Base-by-base conservation (phyloP, 1,140 invertebrate species). In the Neodiprion pinetum region DNA sequence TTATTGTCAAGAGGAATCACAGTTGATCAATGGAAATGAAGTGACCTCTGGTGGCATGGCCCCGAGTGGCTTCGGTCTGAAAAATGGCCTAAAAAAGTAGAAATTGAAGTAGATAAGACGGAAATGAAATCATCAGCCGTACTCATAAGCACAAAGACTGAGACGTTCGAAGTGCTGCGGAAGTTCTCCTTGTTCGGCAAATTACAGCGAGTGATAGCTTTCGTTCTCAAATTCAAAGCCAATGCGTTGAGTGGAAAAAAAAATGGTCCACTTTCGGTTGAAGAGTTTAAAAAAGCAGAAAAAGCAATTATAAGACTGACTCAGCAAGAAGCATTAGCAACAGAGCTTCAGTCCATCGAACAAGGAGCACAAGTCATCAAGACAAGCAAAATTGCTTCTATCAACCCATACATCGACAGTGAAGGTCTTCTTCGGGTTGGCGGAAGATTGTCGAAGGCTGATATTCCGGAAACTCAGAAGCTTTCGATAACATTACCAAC, bases 11-110 rank as follows among this genome's bases (percentile, higher is more conserved):
- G 74, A 9, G 76, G 76, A 9, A 28, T 72, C 17, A 0, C 72
- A 61, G 53, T 61, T 61, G 53, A 61, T n/a, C 53, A 61, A 61
- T 61, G 53, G 53, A 61, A 61, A 61, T n/a, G n/a, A 61, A n/a
- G n/a, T n/a, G 53, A 61, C 53, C 53, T 88, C 47, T 89, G 87
- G 87, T 88, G 82, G 84, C 72, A 79, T 48, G 84, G 83, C 9
- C 84, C 83, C 40, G 21, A 65, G 14, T 80, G 66, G 61, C 71
- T 21, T 7, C 67, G 23, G 48, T 48, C n/a, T 76, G 69, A 65
- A 7, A 74, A 67, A 23, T 71, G 75, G 50, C 50, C 66, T 61
- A 61, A 61, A 61, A 61, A n/a, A 61, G n/a, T 61, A 61, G 53
- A 61, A 61, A 61, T 61, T 61, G 75, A 48, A 53, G 50, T 28